Evolutionary conservation across 92 coral and sea anemone species (phyloP).

Genomic region (Epizoanthus rinbou): DNA sequence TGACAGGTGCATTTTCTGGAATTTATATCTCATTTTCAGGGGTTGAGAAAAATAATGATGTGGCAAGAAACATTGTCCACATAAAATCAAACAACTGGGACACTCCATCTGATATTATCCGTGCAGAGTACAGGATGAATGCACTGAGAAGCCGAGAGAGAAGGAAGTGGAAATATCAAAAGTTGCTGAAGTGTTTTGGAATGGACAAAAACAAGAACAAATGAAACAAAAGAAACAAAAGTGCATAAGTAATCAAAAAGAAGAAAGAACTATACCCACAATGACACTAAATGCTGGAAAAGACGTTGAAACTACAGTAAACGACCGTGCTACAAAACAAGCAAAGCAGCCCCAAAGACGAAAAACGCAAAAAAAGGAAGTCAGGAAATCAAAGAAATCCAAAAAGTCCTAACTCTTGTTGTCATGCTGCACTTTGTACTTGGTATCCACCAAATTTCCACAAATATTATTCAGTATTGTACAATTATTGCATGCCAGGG

Average conservation of each 20-base stretch:
- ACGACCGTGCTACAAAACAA: background rate
- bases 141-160: conserved; percentile 44
- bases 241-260: conserved; percentile 23
- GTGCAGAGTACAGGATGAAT: conserved; percentile 48
- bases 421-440: no score
- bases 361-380: conserved; percentile 22
- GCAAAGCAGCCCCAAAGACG: conserved; percentile 33
- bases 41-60: conserved; percentile 46
- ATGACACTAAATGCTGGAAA: background rate
- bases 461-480: no score
- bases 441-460: no score
- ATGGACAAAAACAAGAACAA: conserved; percentile 33
- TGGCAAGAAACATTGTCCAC: conserved; percentile 52
- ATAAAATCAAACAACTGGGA: conserved; percentile 62
- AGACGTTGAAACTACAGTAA: no score
- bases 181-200: conserved; percentile 49
- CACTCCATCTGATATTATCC: conserved; percentile 45
- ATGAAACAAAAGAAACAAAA: conserved; percentile 27
- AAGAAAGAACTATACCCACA: conserved; percentile 29
- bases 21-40: no score
- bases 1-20: no score
- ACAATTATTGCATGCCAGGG: conserved; percentile 20
- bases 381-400: conserved; percentile 28
- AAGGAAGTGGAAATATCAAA: conserved; percentile 45
- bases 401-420: no score